Evolutionary conservation across 2,888 invertebrate species (phyloP), one percentile per base, ranked within the genome.

Genomic region (Tineola bisselliella): DNA sequence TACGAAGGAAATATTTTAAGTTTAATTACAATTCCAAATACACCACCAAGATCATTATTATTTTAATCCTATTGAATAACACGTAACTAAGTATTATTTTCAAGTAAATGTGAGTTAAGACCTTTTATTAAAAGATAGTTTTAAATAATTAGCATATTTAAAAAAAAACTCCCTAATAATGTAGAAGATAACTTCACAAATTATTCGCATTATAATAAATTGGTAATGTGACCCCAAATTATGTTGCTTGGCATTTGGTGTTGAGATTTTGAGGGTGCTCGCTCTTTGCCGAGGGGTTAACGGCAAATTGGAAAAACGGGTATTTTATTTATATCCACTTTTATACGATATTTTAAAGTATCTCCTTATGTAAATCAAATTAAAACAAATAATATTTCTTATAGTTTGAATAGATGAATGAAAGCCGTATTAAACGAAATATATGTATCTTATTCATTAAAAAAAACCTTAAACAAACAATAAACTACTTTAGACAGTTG

Each of bases 11-110:
- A 61, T 61, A 61, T 61, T 57, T 56, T 57, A 57, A 43, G 44
- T 61, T 61, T 61, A 57, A 61, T 61, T 61, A 56, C 61, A 43
- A 31, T 44, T 44, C 48, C 15, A 15, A n/a, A 58, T 17, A n/a
- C 17, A 54, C 54, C 13, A 56, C 58, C 12, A 3, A 33, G 48
- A 48, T 3, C 5, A 17, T 48, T 15, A 10, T 17, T 15, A 5
- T 48, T 48, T 17, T 48, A 56, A 56, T 56, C 19, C 19, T 56
- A 54, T 54, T 54, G 54, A 54, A 54, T 54, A 38, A 59, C 15
- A 58, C 31, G 13, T 25, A 4, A 6, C 4, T 25, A 25, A 25
- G 25, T 31, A 58, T 10, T 58, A 12, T 30, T 31, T 31, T 13
- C 6, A 48, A 48, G 13, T 18, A 48, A 15, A 18, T 48, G 10